Conservation (phyloP, 92 coral and sea anemone species). For the Zoanthus sansibaricus region DNA sequence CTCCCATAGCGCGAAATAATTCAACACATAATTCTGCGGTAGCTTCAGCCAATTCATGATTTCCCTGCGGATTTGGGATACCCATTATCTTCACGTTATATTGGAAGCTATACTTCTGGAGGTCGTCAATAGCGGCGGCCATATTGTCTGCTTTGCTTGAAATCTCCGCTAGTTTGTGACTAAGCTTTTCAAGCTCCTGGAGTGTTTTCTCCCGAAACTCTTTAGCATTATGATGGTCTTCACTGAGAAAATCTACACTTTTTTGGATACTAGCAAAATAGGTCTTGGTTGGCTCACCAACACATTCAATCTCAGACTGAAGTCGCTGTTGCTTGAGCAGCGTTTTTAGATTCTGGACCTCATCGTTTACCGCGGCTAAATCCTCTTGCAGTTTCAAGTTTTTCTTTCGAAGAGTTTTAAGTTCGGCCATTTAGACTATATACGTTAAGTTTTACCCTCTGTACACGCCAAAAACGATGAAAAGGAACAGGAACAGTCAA, state of each 20-base stretch:
- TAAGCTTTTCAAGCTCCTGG: constrained; percentile 38
- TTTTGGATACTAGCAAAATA: constrained; percentile 38
- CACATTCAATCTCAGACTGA: constrained; percentile 32
- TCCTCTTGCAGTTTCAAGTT: constrained; percentile 32
- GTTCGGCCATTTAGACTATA: not conserved
- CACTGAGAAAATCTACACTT: constrained; percentile 43
- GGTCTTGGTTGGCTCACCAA: constrained; percentile 40
- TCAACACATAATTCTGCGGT: not conserved
- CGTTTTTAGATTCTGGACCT: constrained; percentile 30
- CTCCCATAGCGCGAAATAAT: constrained; percentile 5
- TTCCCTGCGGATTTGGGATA: constrained; percentile 2
- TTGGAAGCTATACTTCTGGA: constrained; percentile 1
- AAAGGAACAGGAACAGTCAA: constrained; percentile 2
- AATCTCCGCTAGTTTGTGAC: constrained; percentile 29
- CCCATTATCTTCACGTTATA: not conserved
- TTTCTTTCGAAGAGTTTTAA: constrained; percentile 20
- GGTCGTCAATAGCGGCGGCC: constrained; percentile 43
- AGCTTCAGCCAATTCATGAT: not conserved
- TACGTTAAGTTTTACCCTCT: not conserved
- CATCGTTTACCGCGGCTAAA: constrained; percentile 10
- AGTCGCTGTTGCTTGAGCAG: constrained; percentile 37
- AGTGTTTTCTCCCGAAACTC: constrained; percentile 39
- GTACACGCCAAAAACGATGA: constrained; percentile 2
- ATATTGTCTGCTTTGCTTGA: constrained; percentile 38
- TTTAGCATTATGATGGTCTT: constrained; percentile 40